A percentile compares a stretch with the other conserved stretches of the same genome.
These are phyloP conservation scores for Siphamia tubifer DNA, from an alignment of 2,113 vertebrate species.

Conservation along the genomic window DNA sequence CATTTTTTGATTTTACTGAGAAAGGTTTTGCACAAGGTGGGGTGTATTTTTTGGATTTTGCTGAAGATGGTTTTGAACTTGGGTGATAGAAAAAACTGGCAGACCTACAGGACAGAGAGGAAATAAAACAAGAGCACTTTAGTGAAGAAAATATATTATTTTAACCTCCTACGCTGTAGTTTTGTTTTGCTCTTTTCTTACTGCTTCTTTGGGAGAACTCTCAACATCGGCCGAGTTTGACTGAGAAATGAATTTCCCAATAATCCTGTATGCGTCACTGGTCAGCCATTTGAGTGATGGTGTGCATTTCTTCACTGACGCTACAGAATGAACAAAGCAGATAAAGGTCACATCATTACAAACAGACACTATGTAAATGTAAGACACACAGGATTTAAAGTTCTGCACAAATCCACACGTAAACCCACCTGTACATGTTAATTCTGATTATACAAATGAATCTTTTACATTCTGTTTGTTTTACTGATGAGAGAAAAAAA, in stretches of 20 bases:
- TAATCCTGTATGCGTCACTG: constrained; percentile 16
- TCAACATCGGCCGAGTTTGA: constrained; percentile 51
- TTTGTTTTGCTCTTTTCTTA: too few species aligned
- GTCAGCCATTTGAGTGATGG: constrained; percentile 53
- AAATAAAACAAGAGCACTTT: neutral
- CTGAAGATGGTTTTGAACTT: neutral
- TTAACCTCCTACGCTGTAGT: too few species aligned
- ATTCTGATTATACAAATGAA: too few species aligned
- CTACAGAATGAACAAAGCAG: neutral
- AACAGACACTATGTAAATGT: too few species aligned
- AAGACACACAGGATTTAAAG: too few species aligned
- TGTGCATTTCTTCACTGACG: neutral
- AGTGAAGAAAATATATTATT: too few species aligned
- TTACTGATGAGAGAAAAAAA: too few species aligned
- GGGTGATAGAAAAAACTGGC: constrained; percentile 27
- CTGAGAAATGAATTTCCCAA: constrained; percentile 60
- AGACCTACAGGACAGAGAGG: constrained; percentile 50
- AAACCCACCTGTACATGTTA: too few species aligned
- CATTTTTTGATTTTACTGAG: constrained; percentile 34
- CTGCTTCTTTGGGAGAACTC: constrained; percentile 40
- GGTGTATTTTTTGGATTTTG: neutral
- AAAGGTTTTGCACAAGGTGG: constrained; percentile 33
- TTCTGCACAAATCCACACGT: too few species aligned
- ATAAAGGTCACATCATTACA: too few species aligned
- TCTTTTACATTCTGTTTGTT: too few species aligned